phyloP scores from a whole-genome alignment of 1,140 invertebrate genomes.

The Ostrea edulis region DNA sequence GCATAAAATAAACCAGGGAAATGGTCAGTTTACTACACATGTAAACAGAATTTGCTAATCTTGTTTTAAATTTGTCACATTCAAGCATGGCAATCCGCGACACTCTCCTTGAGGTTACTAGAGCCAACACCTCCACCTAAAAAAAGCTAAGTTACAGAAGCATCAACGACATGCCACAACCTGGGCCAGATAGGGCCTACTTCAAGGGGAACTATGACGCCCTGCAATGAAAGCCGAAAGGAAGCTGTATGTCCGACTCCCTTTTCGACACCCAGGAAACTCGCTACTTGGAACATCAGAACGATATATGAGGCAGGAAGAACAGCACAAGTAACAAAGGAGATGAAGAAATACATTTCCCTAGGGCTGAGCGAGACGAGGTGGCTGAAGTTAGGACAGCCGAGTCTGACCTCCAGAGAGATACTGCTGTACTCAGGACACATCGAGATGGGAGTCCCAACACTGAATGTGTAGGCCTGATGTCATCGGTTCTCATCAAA shows the following conservation, averaged over 20 bases:
- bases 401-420: conserved; percentile 38
- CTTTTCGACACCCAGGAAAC: conserved; percentile 47
- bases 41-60: too few species aligned
- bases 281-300: too few species aligned
- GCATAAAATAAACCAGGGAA: too few species aligned
- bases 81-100: too few species aligned
- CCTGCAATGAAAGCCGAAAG: conserved; percentile 45
- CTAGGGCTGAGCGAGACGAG: conserved; percentile 52
- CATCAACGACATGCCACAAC: conserved; percentile 43
- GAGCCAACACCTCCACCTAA: too few species aligned
- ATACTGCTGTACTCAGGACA: conserved; percentile 53
- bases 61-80: too few species aligned
- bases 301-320: too few species aligned
- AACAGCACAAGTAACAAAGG: too few species aligned
- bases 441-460: conserved; percentile 48
- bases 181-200: conserved; percentile 53
- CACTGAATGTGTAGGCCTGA: conserved; percentile 49
- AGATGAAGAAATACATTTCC: conserved; percentile 43
- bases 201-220: conserved; percentile 40
- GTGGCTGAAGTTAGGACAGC: conserved; percentile 45
- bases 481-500: conserved; percentile 50
- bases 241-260: conserved; percentile 48
- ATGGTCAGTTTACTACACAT: too few species aligned
- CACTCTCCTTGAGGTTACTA: too few species aligned
- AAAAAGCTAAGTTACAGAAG: conserved; percentile 41